These are phyloP conservation scores for Eumeta japonica DNA, from an alignment of 1,140 invertebrate species.

Conservation along the genomic window DNA sequence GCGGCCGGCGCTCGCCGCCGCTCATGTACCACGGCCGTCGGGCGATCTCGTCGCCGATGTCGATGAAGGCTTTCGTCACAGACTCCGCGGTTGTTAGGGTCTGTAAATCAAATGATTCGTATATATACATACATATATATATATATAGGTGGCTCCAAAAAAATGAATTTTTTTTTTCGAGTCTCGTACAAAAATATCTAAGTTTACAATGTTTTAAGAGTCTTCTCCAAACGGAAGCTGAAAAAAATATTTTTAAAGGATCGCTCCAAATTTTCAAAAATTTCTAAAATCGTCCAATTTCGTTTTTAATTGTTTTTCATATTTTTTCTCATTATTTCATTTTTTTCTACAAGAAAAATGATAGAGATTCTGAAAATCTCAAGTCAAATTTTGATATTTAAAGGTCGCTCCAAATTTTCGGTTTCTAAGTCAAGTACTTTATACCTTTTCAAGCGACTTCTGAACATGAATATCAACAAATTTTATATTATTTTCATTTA, in stretches of 20 bases:
- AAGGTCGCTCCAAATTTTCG: too few relatives aligned
- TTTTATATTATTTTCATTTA: too few relatives aligned
- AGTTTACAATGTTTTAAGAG: neutral
- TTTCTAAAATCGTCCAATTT: too few relatives aligned
- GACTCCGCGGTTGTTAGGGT: neutral
- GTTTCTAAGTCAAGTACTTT: too few relatives aligned
- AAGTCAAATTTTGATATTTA: too few relatives aligned
- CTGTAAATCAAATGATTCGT: neutral
- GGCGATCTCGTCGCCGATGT: conserved; percentile 15
- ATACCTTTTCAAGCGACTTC: too few relatives aligned
- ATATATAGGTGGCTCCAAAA: neutral
- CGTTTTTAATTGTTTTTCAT: too few relatives aligned
- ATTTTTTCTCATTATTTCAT: too few relatives aligned
- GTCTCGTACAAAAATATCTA: neutral
- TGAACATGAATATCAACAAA: too few relatives aligned
- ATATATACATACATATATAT: neutral
- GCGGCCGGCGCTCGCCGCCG: conserved; percentile 58
- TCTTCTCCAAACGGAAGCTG: neutral
- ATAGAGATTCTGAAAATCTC: too few relatives aligned
- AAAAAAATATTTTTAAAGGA: neutral
- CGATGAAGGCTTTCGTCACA: neutral
- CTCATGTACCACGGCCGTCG: conserved; percentile 64
- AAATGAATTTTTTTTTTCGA: neutral
- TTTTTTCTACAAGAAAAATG: too few relatives aligned
- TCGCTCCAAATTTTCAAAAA: too few relatives aligned